Evolutionary conservation across 2,113 vertebrate species (phyloP), one percentile per base, ranked within the genome.

Genomic region (Sitta europaea): DNA sequence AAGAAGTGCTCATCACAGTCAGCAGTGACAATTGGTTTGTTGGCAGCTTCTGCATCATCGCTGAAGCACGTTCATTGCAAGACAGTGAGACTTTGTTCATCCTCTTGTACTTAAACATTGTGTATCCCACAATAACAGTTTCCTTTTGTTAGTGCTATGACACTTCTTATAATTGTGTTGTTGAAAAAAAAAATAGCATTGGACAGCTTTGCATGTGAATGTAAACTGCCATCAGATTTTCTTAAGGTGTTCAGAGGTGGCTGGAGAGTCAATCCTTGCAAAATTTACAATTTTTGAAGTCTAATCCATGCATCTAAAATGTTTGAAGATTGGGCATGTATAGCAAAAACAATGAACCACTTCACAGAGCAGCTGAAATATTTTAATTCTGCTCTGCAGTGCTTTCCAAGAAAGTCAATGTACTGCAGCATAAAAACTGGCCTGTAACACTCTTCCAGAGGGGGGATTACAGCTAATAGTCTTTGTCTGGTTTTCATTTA

Each of bases 391-490:
- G 93, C 94, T 93, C 88, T 96, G 95, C 95, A 92, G 74, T 68
- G 95, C 94, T 96, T 97, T 96, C 93, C 89, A 95, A 94, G 94
- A 95, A 97, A 96, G 95, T 96, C 92, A 97, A 85, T 94, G 96
- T 90, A 93, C 93, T 96, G 97, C 96, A 91, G 96, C 84, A 73
- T 95, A 78, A 84, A 95, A 88, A 81, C 65, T 95, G 95, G 94
- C 88, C 93, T 95, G 87, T 87, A 96, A 92, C 92, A 95, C 94
- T 97, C 54, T 82, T 92, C 67, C 72, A 53, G 47, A 92, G 91
- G 88, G 96, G 95, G 88, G 78, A 94, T 93, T 94, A 90, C 59
- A 77, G 47, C 88, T 68, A 77, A 71, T 68, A 66, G 58, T 73
- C 85, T 95, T 92, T 88, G 43, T 95, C 80, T 89, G 24, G 3